A percentile compares a stretch with the other conserved stretches of the same genome.
These are phyloP conservation scores for Aurelia sp. DNA, from an alignment of 30 jellyfish, hydroid and myxozoan genomes.

Conservation along the genomic window DNA sequence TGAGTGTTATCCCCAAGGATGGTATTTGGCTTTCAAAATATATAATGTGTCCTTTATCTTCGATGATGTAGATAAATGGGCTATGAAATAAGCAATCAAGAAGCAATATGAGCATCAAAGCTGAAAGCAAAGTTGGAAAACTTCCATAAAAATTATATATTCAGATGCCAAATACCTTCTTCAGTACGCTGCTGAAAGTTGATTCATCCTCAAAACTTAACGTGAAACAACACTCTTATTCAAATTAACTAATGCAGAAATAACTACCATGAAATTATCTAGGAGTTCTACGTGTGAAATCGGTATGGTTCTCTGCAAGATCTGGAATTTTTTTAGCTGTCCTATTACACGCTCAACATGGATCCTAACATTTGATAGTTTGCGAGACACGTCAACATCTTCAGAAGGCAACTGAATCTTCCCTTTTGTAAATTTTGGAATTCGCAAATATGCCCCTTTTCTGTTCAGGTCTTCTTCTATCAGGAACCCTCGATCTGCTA, in stretches of 20 bases:
- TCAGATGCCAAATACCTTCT: too few relatives aligned
- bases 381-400: constrained; percentile 52
- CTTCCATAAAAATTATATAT: too few relatives aligned
- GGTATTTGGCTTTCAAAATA: too few relatives aligned
- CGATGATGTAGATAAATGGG: too few relatives aligned
- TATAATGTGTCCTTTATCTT: too few relatives aligned
- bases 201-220: too few relatives aligned
- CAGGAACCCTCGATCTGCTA: constrained; percentile 86
- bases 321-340: constrained; percentile 50
- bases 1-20: too few relatives aligned
- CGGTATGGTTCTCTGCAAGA: constrained; percentile 54
- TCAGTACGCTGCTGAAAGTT: too few relatives aligned
- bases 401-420: constrained; percentile 60
- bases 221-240: constrained; percentile 45
- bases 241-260: constrained; percentile 55
- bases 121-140: too few relatives aligned
- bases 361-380: constrained; percentile 68
- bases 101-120: too few relatives aligned
- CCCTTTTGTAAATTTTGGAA: constrained; percentile 79
- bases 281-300: constrained; percentile 68
- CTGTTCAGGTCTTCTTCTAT: constrained; percentile 63
- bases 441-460: constrained; percentile 49
- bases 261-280: constrained; percentile 45
- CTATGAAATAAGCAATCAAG: too few relatives aligned
- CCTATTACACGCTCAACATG: constrained; percentile 82